A percentile compares a stretch with the other conserved stretches of the same genome.
Conservation (phyloP, 35 echinoderm and acorn worm species). For the Acanthaster planci region DNA sequence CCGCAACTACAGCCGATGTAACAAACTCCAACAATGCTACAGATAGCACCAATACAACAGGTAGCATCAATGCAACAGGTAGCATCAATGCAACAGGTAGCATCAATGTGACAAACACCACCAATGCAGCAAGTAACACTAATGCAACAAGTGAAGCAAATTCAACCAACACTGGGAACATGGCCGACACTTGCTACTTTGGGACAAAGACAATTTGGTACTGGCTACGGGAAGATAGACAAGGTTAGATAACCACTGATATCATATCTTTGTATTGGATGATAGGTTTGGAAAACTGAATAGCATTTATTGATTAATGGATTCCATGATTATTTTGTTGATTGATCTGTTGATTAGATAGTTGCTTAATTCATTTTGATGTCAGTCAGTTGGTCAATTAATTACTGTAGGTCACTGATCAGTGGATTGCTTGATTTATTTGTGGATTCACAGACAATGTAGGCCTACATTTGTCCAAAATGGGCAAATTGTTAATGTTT, state of each 20-base stretch:
- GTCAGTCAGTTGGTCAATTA: too few relatives aligned
- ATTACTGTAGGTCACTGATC: too few relatives aligned
- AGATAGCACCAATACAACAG: neutral
- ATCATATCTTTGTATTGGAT: neutral
- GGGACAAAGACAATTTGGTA: conserved; percentile 65
- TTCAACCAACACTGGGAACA: neutral
- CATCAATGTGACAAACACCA: neutral
- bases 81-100: neutral
- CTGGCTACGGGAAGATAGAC: conserved; percentile 78
- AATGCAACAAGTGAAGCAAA: neutral
- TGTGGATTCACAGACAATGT: too few relatives aligned
- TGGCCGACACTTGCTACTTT: neutral
- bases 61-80: neutral
- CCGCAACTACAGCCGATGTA: neutral
- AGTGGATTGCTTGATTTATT: too few relatives aligned
- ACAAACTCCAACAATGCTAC: conserved; percentile 9
- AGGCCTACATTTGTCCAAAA: too few relatives aligned
- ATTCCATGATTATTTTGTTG: neutral
- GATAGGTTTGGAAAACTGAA: neutral
- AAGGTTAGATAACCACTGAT: conserved; percentile 74
- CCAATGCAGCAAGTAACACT: conserved; percentile 1
- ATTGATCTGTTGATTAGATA: too few relatives aligned
- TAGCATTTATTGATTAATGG: too few relatives aligned
- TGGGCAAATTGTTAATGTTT: too few relatives aligned
- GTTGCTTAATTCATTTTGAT: too few relatives aligned